Conservation (phyloP, 2,113 vertebrate species). For the Oncorhynchus masou region DNA sequence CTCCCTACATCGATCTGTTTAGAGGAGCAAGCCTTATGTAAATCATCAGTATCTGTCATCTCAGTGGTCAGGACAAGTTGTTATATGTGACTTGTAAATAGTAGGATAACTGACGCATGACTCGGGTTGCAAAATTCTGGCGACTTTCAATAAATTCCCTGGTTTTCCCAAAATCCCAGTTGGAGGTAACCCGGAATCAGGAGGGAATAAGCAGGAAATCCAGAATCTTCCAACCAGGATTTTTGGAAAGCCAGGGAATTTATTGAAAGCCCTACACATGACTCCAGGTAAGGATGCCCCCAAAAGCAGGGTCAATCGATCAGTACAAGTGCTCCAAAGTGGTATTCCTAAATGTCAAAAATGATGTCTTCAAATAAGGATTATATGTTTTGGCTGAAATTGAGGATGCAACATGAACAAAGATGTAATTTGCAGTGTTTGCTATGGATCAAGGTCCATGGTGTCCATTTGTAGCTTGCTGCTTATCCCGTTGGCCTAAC, state of each 20-base stretch:
- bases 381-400: too few relatives aligned
- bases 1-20: conserved; percentile 14
- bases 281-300: background rate
- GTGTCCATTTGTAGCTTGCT: background rate
- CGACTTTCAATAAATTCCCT: too few relatives aligned
- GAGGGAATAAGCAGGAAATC: too few relatives aligned
- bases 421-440: background rate
- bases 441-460: background rate
- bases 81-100: conserved; percentile 3
- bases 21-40: background rate
- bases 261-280: background rate
- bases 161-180: too few relatives aligned
- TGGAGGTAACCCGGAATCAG: too few relatives aligned
- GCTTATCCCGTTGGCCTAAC: background rate
- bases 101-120: too few relatives aligned
- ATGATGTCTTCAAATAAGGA: too few relatives aligned
- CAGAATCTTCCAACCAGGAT: background rate
- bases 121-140: too few relatives aligned
- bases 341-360: background rate
- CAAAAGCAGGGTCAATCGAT: background rate
- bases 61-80: background rate
- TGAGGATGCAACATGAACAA: too few relatives aligned
- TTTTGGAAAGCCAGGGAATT: background rate
- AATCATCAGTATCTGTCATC: conserved; percentile 1
- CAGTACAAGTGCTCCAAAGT: background rate